Conservation (phyloP, 2,797 vertebrate genomes). For the Chelidonichthys spinosus region DNA sequence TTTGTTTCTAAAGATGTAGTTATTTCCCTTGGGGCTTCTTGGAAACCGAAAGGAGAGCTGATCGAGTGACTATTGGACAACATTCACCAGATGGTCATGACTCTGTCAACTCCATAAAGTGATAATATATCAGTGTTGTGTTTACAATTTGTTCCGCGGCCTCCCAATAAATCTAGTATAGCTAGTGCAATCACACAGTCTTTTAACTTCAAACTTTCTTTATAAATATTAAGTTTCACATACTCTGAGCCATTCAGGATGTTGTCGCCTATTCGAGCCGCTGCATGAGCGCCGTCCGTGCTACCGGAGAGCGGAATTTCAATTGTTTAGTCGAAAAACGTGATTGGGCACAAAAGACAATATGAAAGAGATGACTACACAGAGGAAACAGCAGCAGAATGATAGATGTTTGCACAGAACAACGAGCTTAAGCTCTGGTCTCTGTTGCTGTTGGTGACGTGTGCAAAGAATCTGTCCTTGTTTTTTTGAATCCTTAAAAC, state of each 20-base stretch:
- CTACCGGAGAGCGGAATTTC: conserved; percentile 14
- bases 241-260: not conserved
- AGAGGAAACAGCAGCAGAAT: conserved; percentile 24
- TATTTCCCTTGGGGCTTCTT: no score
- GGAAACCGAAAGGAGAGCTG: no score
- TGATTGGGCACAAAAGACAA: conserved; percentile 29
- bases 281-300: conserved; percentile 17
- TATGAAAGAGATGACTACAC: conserved; percentile 57
- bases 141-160: not conserved
- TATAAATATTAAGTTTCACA: conserved; percentile 7
- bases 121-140: not conserved
- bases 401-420: conserved; percentile 44
- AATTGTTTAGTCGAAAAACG: conserved; percentile 19
- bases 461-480: conserved; percentile 15
- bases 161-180: not conserved
- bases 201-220: not conserved
- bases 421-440: conserved; percentile 36
- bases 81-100: not conserved
- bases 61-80: no score
- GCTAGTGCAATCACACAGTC: conserved; percentile 14
- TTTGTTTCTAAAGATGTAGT: no score
- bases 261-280: not conserved
- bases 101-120: not conserved
- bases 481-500: conserved; percentile 25
- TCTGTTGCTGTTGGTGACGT: conserved; percentile 24